Conservation (phyloP, 2,888 invertebrate species). For the Conus canariensis region DNA sequence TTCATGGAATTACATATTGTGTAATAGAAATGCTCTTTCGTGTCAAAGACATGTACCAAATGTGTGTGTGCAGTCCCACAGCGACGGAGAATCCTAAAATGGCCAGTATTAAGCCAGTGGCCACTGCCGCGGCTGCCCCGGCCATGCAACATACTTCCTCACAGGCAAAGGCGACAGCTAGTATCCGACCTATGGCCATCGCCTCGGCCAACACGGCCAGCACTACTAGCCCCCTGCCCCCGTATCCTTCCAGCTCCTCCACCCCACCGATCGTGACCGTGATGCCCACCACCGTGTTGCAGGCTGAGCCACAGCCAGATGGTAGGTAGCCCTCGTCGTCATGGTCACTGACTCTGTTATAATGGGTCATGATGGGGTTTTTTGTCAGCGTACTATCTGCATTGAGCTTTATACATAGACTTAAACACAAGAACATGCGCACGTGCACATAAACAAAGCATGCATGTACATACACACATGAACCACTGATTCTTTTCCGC, state of each 20-base stretch:
- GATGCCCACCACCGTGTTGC: slow-evolving; percentile 74
- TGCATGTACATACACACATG: no score
- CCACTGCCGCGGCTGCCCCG: slow-evolving; percentile 82
- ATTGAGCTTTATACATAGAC: no score
- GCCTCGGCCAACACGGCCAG: slow-evolving; percentile 77
- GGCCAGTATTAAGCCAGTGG: slow-evolving; percentile 96
- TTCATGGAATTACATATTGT: no score
- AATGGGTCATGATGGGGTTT: no score
- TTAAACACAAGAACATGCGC: no score
- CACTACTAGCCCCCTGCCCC: slow-evolving; percentile 27
- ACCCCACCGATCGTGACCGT: slow-evolving; percentile 76
- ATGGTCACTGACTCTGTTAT: no score
- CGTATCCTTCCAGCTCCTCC: slow-evolving; percentile 62
- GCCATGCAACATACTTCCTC: slow-evolving; percentile 59
- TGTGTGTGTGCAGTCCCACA: slow-evolving; percentile 55
- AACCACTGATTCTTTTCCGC: no score
- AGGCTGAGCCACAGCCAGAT: slow-evolving; percentile 58
- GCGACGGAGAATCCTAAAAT: slow-evolving; percentile 84
- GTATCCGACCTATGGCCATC: slow-evolving; percentile 93
- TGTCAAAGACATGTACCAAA: no score
- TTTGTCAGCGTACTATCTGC: no score
- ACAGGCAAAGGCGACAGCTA: slow-evolving; percentile 89
- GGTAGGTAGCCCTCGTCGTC: background rate
- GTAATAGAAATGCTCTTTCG: no score
- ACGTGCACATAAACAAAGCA: no score